Conservation (phyloP, 2,888 invertebrate species). For the Calameuta filiformis region DNA sequence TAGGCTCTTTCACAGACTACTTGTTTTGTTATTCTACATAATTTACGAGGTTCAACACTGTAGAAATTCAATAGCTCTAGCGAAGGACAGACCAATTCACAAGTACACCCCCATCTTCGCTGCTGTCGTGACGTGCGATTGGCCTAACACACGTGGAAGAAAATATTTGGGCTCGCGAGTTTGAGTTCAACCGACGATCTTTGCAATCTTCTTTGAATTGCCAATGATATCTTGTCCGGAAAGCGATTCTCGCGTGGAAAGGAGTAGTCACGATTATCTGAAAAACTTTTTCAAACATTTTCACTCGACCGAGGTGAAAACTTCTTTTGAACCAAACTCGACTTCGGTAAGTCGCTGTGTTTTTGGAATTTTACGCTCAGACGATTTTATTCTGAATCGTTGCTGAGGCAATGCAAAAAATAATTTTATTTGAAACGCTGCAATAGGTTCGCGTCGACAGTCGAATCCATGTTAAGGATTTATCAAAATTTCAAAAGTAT, state of each 20-base stretch:
- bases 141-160: too few relatives aligned
- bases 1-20: background rate
- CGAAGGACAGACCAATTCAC: background rate
- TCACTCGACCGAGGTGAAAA: constrained; percentile 19
- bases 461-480: background rate
- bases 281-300: constrained; percentile 24
- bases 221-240: too few relatives aligned
- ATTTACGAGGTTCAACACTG: background rate
- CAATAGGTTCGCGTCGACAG: background rate
- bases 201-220: too few relatives aligned
- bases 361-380: background rate
- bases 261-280: constrained; percentile 26
- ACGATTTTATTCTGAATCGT: constrained; percentile 15
- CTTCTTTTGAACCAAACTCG: background rate
- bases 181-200: too few relatives aligned
- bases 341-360: background rate
- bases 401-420: too few relatives aligned
- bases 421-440: background rate
- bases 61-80: background rate
- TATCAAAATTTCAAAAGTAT: background rate
- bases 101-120: background rate
- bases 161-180: too few relatives aligned
- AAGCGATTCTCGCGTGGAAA: background rate
- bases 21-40: background rate
- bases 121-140: background rate